A percentile compares a stretch with the other conserved stretches of the same genome.
phyloP scores from a whole-genome alignment of 2,888 invertebrate species.

The Thumatha senex region DNA sequence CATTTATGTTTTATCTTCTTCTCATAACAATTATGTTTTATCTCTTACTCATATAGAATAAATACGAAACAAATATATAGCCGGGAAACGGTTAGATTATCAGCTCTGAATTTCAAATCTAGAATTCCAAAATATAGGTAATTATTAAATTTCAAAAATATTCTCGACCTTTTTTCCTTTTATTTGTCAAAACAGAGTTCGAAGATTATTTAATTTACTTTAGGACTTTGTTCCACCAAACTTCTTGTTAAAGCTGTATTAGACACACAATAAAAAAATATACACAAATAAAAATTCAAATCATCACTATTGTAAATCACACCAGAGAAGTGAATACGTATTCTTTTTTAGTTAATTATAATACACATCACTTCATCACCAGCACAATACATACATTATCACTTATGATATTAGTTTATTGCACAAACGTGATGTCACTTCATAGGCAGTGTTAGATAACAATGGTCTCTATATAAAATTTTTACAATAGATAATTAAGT shows the following conservation, averaged over 20 bases:
- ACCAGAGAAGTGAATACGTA: slow-evolving; percentile 13
- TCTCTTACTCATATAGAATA: slow-evolving; percentile 15
- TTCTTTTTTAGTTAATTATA: slow-evolving; percentile 22
- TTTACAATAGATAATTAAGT: slow-evolving; percentile 58
- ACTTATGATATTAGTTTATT: slow-evolving; percentile 46
- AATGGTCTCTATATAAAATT: slow-evolving; percentile 50
- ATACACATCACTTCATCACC: slow-evolving; percentile 13
- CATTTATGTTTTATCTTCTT: slow-evolving; percentile 16
- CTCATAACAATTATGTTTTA: slow-evolving; percentile 14
- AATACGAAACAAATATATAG: not conserved
- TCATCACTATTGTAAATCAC: slow-evolving; percentile 26
- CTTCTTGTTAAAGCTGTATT: slow-evolving; percentile 30
- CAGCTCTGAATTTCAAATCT: not conserved
- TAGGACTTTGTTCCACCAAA: slow-evolving; percentile 22
- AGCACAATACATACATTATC: slow-evolving; percentile 24
- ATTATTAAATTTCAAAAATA: too few species aligned
- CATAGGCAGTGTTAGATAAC: slow-evolving; percentile 53
- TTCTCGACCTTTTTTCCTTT: too few species aligned
- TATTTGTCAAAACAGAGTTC: too few species aligned
- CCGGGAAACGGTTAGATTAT: not conserved
- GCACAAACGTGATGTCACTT: slow-evolving; percentile 54
- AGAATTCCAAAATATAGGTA: too few species aligned
- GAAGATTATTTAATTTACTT: too few species aligned
- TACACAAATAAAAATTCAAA: slow-evolving; percentile 21
- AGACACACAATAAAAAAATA: slow-evolving; percentile 21